A percentile compares a stretch with the other conserved stretches of the same genome.
phyloP scores from a whole-genome alignment of 2,888 invertebrate species.

The Meliscaeva auricollis region DNA sequence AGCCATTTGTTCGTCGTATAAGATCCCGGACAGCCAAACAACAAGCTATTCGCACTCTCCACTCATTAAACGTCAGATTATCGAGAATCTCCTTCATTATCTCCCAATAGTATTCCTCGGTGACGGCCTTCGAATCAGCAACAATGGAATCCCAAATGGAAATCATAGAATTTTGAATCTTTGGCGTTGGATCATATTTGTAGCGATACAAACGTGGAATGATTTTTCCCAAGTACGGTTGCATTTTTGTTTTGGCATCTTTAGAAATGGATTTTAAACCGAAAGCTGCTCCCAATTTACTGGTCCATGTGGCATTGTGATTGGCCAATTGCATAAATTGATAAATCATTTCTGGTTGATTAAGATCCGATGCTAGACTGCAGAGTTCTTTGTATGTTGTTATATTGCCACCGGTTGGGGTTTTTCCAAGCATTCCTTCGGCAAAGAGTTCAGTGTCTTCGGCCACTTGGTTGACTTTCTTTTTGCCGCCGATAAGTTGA shows the following conservation, averaged over 20 bases:
- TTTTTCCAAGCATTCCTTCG: conserved; percentile 93
- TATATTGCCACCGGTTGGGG: conserved; percentile 94
- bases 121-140: conserved; percentile 92
- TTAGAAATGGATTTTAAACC: conserved; percentile 95
- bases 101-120: conserved; percentile 85
- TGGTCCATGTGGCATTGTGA: conserved; percentile 97
- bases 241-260: conserved; percentile 92
- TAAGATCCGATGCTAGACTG: conserved; percentile 95
- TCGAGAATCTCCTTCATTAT: conserved; percentile 90
- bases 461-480: conserved; percentile 90
- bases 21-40: conserved; percentile 95
- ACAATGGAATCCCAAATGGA: conserved; percentile 97
- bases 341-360: conserved; percentile 97
- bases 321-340: conserved; percentile 98
- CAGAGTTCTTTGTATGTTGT: conserved; percentile 98
- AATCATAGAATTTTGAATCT: conserved; percentile 96
- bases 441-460: conserved; percentile 94
- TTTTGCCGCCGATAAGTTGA: conserved; percentile 92
- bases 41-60: conserved; percentile 96
- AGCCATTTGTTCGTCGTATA: conserved; percentile 86
- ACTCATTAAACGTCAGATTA: conserved; percentile 93
- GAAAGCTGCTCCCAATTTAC: conserved; percentile 95
- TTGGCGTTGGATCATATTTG: conserved; percentile 96
- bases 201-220: conserved; percentile 93
- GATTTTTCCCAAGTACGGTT: conserved; percentile 92